Conservation (phyloP, 1,140 invertebrate genomes). For the Pinna nobilis region DNA sequence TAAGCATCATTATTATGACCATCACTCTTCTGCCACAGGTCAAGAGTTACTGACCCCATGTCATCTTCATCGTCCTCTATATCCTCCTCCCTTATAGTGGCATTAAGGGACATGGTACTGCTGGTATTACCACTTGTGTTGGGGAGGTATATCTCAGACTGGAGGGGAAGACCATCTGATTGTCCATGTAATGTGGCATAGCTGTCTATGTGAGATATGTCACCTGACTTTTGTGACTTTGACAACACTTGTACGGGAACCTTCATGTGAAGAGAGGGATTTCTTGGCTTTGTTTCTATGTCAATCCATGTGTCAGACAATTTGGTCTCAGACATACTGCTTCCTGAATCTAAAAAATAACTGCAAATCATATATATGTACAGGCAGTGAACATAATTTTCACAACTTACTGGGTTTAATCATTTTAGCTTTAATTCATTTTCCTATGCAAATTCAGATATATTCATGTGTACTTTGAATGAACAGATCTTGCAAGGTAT, state of each 20-base stretch:
- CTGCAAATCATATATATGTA: neutral
- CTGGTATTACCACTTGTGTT: too few species aligned
- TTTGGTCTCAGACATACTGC: slow-evolving; percentile 20
- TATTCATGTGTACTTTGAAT: too few species aligned
- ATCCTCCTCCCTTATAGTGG: neutral
- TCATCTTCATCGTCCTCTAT: neutral
- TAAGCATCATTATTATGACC: slow-evolving; percentile 27
- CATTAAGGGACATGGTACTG: too few species aligned
- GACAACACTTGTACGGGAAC: slow-evolving; percentile 31
- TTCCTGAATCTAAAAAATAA: neutral
- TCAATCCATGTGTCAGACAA: slow-evolving; percentile 20
- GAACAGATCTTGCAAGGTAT: too few species aligned
- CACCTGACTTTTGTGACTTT: neutral
- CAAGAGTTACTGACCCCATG: neutral
- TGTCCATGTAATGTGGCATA: neutral
- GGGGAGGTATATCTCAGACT: slow-evolving; percentile 43
- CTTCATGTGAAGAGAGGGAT: slow-evolving; percentile 18
- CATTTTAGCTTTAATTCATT: neutral
- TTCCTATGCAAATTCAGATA: too few species aligned
- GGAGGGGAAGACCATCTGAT: slow-evolving; percentile 30
- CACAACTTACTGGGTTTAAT: neutral
- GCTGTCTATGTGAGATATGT: neutral
- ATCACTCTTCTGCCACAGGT: slow-evolving; percentile 3
- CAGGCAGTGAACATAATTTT: neutral
- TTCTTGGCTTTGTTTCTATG: neutral